Conservation (phyloP, 2,113 vertebrate species). For the Eupsittula cactorum region DNA sequence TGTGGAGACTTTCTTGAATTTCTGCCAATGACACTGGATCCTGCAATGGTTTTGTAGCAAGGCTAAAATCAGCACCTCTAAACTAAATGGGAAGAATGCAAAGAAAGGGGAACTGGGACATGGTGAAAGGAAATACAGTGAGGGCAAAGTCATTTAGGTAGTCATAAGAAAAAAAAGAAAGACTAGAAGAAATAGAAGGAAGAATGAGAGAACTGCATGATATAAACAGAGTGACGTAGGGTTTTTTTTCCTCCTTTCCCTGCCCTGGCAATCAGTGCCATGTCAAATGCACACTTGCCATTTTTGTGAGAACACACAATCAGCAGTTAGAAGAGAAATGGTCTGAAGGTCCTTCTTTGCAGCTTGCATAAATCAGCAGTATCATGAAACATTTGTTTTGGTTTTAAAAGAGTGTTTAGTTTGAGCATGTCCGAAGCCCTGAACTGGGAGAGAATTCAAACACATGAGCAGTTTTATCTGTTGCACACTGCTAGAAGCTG, state of each 20-base stretch:
- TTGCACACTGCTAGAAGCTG: background rate
- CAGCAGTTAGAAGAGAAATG: background rate
- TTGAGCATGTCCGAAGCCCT: background rate
- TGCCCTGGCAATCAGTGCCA: background rate
- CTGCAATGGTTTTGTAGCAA: background rate
- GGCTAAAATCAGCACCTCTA: constrained; percentile 19
- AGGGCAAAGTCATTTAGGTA: background rate
- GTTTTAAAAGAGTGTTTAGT: background rate
- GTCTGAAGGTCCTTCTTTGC: background rate
- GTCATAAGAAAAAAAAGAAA: background rate
- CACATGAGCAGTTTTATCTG: background rate
- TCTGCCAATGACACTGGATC: background rate
- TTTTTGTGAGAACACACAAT: background rate
- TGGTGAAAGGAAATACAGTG: background rate
- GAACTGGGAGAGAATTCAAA: background rate
- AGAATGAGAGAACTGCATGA: background rate
- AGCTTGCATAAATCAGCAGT: background rate
- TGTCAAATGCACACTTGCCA: background rate
- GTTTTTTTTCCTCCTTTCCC: background rate
- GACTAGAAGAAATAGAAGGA: background rate
- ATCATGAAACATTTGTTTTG: background rate
- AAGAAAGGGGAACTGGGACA: background rate
- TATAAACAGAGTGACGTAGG: background rate
- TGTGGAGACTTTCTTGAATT: constrained; percentile 4
- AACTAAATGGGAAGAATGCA: background rate